Conservation (phyloP, 2,797 vertebrate genomes). For the Tympanoctomys barrerae region DNA sequence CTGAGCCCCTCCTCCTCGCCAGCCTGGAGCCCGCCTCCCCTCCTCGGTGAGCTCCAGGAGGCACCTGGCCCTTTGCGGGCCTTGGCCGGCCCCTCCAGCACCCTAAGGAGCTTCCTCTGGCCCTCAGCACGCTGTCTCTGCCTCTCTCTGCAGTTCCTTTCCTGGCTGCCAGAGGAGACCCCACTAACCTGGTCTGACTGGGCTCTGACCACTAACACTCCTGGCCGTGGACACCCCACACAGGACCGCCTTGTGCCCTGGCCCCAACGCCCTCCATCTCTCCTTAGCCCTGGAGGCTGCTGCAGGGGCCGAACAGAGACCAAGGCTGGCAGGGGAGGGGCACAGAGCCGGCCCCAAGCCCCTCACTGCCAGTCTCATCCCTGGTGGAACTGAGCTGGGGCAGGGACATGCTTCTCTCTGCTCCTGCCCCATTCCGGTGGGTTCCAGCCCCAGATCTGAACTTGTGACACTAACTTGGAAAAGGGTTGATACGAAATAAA, state of each 20-base stretch:
- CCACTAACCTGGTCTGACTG: constrained; percentile 67
- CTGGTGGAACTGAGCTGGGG: constrained; percentile 61
- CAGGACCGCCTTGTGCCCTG: not conserved
- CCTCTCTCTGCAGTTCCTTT: constrained; percentile 67
- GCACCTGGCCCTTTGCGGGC: rapidly evolving
- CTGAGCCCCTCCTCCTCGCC: constrained; percentile 94
- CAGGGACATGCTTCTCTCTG: not conserved
- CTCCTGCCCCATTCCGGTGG: not conserved
- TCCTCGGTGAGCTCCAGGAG: constrained; percentile 45
- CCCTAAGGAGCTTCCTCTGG: rapidly evolving
- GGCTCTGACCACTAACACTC: constrained; percentile 66
- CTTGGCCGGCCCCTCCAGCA: not conserved
- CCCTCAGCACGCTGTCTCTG: not conserved
- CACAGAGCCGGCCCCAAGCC: constrained; percentile 64
- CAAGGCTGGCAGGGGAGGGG: constrained; percentile 66
- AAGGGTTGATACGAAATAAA: constrained; percentile 84
- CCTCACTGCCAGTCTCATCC: constrained; percentile 61
- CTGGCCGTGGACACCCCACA: constrained; percentile 51
- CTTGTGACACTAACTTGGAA: constrained; percentile 76
- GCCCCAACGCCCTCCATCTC: not conserved
- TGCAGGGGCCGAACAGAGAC: constrained; percentile 61
- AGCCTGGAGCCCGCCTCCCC: constrained; percentile 89
- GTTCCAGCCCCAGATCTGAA: constrained; percentile 13
- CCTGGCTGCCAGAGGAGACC: constrained; percentile 73
- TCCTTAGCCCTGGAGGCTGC: constrained; percentile 66